Evolutionary conservation across 30 jellyfish, hydroid and myxozoan species (phyloP).

Genomic region (Clytia hemisphaerica): DNA sequence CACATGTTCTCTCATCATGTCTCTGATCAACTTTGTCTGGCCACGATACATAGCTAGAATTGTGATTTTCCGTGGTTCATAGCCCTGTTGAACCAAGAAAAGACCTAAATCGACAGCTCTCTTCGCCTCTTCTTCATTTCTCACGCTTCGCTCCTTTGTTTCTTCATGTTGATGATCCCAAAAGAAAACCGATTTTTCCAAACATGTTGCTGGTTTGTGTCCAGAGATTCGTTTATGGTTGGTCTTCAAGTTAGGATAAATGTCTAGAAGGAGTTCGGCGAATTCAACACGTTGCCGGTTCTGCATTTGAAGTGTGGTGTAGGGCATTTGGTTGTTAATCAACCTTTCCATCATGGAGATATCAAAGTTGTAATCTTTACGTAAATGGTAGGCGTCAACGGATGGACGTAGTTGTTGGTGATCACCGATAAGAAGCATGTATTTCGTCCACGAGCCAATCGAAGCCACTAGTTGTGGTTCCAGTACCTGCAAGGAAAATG

Average conservation of each 20-base stretch:
- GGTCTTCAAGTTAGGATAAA: slow-evolving; percentile 46
- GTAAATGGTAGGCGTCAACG: slow-evolving; percentile 42
- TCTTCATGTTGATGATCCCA: slow-evolving; percentile 48
- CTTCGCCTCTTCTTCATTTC: slow-evolving; percentile 51
- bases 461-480: slow-evolving; percentile 66
- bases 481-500: too few species aligned
- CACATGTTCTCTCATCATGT: slow-evolving; percentile 7
- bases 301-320: slow-evolving; percentile 34
- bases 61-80: slow-evolving; percentile 35
- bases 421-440: slow-evolving; percentile 63
- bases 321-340: slow-evolving; percentile 23
- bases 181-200: slow-evolving; percentile 19
- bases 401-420: slow-evolving; percentile 63
- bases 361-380: slow-evolving; percentile 45
- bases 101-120: slow-evolving; percentile 42
- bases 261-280: slow-evolving; percentile 47
- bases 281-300: slow-evolving; percentile 61
- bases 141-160: slow-evolving; percentile 29
- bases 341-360: slow-evolving; percentile 72
- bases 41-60: slow-evolving; percentile 57
- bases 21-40: slow-evolving; percentile 40
- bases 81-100: slow-evolving; percentile 40
- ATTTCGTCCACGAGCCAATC: slow-evolving; percentile 45
- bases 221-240: slow-evolving; percentile 27
- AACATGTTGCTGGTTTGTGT: slow-evolving; percentile 31